Base-by-base conservation (phyloP, 2,797 vertebrate species). In the Gobionotothen gibberifrons region DNA sequence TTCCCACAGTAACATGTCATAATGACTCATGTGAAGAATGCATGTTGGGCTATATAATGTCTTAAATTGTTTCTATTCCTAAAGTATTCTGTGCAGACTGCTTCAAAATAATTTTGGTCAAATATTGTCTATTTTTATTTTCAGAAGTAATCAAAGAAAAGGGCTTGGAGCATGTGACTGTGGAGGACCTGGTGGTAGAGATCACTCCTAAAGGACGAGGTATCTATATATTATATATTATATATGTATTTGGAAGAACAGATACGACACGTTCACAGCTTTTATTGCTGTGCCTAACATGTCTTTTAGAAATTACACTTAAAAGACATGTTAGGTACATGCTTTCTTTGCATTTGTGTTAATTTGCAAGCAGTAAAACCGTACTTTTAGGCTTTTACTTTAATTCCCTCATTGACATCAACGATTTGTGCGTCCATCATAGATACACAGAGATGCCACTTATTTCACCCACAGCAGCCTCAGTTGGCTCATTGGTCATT, bases 151-250 rank as follows among this genome's bases (percentile, higher is more conserved):
- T 99, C 91, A 97, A 97, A 94, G 97, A 99, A 86, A 99, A 98
- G 88, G 97, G 98, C 76, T 92, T 99, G 90, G 97, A 99, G 83
- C 97, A 98, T 66, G 96, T 99, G 54, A 98, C 97, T 8, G 96
- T 99, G 82, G 98, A 99, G 88, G 98, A 99, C 90, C 93, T 99
- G 87, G 96, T 99, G 86, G 95, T 97, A 83, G 97, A 98, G 95
- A 97, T 99, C 83, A 99, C 97, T 79, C 97, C 97, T 51, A 98
- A 98, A 96, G 97, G 98, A 93, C 96, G 98, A 98, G 97, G 98
- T 99, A 76, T 19, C 3, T 5, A 14, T 1, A 43, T 14, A 39
- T 47, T 5, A 14, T 1, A 43, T 14, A 39, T 47, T 12, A 19
- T 2, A 36, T 36, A 36, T 36, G 8, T 53, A 3, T 55, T 9